Percentiles rank a stretch among this genome's conserved stretches.
Conservation (phyloP, 2,888 invertebrate species). For the Chrysolina haemoptera region DNA sequence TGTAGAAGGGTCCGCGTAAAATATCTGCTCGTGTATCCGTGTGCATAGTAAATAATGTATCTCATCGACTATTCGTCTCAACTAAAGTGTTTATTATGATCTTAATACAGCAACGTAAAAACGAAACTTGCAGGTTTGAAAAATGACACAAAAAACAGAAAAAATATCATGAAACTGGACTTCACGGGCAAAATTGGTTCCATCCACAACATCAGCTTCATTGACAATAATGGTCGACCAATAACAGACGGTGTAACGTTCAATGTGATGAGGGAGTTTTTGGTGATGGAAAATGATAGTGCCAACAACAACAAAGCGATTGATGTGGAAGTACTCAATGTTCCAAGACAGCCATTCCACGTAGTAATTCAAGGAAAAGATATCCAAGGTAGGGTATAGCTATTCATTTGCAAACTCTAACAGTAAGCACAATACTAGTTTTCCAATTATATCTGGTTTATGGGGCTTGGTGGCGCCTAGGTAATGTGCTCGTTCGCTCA, state of each 20-base stretch:
- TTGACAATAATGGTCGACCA: conserved; percentile 51
- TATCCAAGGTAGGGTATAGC: conserved; percentile 55
- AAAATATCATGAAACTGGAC: conserved; percentile 54
- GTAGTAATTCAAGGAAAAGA: conserved; percentile 61
- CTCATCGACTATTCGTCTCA: too few species aligned
- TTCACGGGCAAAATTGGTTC: conserved; percentile 52
- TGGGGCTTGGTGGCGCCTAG: too few species aligned
- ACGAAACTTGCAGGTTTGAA: conserved; percentile 14
- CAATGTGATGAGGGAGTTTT: conserved; percentile 29
- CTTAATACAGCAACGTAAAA: too few species aligned
- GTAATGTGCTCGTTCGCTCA: too few species aligned
- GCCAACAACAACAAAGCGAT: conserved; percentile 48
- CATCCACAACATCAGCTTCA: conserved; percentile 54
- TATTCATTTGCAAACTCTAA: too few species aligned
- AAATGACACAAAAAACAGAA: conserved; percentile 24
- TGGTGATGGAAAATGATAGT: not conserved
- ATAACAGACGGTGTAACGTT: conserved; percentile 50
- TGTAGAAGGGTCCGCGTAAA: too few species aligned
- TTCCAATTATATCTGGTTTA: too few species aligned
- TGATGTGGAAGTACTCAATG: conserved; percentile 53
- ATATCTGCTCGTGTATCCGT: too few species aligned
- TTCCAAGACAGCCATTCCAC: conserved; percentile 56
- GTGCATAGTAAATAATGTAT: too few species aligned
- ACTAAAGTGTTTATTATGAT: too few species aligned
- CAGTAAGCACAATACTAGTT: too few species aligned